Evolutionary conservation across 2,888 invertebrate genomes (phyloP).

Genomic region (Acanthoscelides obtectus): DNA sequence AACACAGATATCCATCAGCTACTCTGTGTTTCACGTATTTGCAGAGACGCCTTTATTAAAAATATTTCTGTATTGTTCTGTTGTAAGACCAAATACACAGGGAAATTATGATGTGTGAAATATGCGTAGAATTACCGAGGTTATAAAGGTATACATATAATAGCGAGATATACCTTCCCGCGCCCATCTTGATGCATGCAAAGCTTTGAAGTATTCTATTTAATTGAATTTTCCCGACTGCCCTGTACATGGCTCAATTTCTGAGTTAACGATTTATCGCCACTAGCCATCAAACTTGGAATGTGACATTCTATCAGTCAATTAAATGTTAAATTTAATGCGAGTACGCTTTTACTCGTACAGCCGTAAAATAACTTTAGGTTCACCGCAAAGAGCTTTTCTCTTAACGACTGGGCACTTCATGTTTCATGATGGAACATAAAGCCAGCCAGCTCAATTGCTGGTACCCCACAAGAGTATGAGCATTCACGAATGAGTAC

Average conservation of each 20-base stretch:
- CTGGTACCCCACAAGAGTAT: neutral
- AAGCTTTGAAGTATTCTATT: no score
- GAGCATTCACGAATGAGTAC: neutral
- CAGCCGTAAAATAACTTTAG: neutral
- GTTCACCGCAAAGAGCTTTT: neutral
- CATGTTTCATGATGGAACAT: neutral
- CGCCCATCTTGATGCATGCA: no score
- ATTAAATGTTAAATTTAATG: neutral
- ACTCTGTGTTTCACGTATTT: no score
- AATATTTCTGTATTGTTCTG: no score
- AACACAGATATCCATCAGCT: no score
- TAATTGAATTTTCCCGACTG: neutral
- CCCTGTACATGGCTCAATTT: neutral
- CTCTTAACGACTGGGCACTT: neutral
- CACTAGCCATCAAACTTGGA: neutral
- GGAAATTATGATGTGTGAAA: no score
- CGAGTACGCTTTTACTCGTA: neutral
- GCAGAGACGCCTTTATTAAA: no score
- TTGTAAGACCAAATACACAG: no score
- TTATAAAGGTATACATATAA: no score
- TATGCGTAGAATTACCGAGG: no score
- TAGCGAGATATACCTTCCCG: no score
- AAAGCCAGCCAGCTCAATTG: neutral
- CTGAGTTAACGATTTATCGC: neutral
- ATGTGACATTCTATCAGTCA: neutral